These are phyloP conservation scores for Eidolon helvum DNA, from an alignment of 2,113 vertebrate genomes.

Conservation along the genomic window DNA sequence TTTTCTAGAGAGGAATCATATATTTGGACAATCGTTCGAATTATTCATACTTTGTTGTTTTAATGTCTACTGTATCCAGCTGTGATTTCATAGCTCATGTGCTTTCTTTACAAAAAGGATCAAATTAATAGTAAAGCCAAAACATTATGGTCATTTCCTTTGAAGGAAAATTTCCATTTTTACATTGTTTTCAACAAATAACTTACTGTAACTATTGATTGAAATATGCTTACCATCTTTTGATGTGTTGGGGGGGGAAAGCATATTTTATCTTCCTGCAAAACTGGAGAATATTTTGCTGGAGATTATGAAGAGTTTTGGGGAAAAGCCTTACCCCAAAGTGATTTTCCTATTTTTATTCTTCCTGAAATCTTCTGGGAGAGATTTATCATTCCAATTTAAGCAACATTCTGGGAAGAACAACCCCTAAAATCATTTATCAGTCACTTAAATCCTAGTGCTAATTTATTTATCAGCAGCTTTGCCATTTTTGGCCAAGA, in stretches of 20 bases:
- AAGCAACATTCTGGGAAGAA: neutral
- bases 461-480: neutral
- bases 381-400: conserved; percentile 38
- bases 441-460: neutral
- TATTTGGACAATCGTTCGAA: conserved; percentile 38
- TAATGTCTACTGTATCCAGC: conserved; percentile 12
- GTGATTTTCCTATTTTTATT: neutral
- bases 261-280: conserved; percentile 3
- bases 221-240: conserved; percentile 45
- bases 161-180: conserved; percentile 57
- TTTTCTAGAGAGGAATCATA: conserved; percentile 12
- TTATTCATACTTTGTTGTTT: conserved; percentile 40
- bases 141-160: conserved; percentile 59
- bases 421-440: neutral
- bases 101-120: conserved; percentile 46
- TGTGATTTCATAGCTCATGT: conserved; percentile 33
- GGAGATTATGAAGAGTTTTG: neutral
- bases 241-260: neutral
- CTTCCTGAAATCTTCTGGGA: neutral
- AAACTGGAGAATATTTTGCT: conserved; percentile 32
- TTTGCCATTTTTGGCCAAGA: conserved; percentile 1
- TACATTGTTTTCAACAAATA: conserved; percentile 58
- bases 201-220: conserved; percentile 32
- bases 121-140: conserved; percentile 46
- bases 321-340: neutral